Evolutionary conservation across 2,797 vertebrate genomes (phyloP), one percentile per base, ranked within the genome.

Genomic region (Sebastes matsubarae): DNA sequence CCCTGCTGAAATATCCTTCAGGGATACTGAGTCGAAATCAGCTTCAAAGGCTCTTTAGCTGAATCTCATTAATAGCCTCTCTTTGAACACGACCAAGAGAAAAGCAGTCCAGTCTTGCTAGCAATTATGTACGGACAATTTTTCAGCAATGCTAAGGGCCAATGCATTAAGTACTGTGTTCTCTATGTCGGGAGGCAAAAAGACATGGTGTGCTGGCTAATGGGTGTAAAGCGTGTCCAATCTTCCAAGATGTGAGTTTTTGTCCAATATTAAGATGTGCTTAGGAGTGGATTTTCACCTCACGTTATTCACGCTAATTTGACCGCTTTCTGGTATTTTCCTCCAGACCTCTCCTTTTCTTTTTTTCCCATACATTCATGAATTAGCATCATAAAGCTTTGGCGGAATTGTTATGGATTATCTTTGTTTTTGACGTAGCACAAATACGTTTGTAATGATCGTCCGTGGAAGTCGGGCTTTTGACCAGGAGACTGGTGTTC

Each of bases 31-130:
- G 18, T 65, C n/a, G 24, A 4, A 5, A 36, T 29, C 36, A 77
- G 57, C 65, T 77, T 61, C 66, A 75, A 32, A 83, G 16, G 12
- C 29, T 46, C 66, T 42, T 63, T 7, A 24, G 59, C 73, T 73
- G 58, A 42, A 54, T 36, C 25, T 69, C 68, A 64, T 80, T 68
- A 57, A 68, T 42, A 74, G 60, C 18, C 25, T 32, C 50, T 60
- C 70, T 74, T 68, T 84, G 52, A 77, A 73, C 50, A 36, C 1
- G 1, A 18, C 38, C 25, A 25, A 55, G 54, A 57, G 57, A 68
- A 25, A 73, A 60, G 6, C 38, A 65, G 27, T 30, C 27, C 20
- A 14, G 46, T 20, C 16, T 57, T 38, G 13, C 25, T 1, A 2
- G 24, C 24, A 36, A 54, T 54, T 54, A 54, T 54, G 9, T 54